Conservation (phyloP, 2,797 vertebrate genomes). For the Xenops minutus region DNA sequence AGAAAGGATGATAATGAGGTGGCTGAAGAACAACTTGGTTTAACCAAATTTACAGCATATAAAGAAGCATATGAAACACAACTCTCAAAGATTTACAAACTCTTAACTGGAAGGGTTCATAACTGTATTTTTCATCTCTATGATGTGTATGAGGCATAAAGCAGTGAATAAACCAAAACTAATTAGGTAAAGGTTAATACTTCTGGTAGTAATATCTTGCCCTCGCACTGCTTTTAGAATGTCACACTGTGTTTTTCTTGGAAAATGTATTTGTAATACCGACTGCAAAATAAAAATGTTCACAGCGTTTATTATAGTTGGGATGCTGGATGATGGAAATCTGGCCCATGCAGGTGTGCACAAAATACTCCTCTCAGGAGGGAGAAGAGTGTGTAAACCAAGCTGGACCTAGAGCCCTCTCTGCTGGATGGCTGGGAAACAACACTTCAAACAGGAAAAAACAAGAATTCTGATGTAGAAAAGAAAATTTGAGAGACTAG, state of each 20-base stretch:
- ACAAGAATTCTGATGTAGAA: background rate
- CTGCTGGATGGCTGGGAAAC: slow-evolving; percentile 56
- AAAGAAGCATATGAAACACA: background rate
- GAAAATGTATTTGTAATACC: background rate
- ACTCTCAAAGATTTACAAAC: background rate
- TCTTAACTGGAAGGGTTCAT: background rate
- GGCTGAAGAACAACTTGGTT: background rate
- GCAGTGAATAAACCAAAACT: background rate
- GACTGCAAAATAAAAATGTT: background rate
- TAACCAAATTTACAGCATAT: background rate
- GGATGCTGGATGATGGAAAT: background rate
- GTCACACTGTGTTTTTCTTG: background rate
- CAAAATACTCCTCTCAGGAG: accelerated
- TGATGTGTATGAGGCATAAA: background rate
- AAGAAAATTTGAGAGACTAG: background rate
- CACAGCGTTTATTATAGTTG: background rate
- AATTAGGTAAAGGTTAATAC: background rate
- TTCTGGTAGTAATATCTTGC: accelerated
- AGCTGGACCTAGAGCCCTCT: slow-evolving; percentile 56
- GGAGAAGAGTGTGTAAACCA: background rate
- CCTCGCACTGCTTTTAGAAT: background rate
- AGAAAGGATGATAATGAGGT: background rate
- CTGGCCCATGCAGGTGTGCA: background rate
- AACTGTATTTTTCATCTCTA: background rate
- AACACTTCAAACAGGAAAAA: background rate